A percentile compares a stretch with the other conserved stretches of the same genome.
phyloP scores from a whole-genome alignment of 1,140 invertebrate species.

The Platyura marginata region DNA sequence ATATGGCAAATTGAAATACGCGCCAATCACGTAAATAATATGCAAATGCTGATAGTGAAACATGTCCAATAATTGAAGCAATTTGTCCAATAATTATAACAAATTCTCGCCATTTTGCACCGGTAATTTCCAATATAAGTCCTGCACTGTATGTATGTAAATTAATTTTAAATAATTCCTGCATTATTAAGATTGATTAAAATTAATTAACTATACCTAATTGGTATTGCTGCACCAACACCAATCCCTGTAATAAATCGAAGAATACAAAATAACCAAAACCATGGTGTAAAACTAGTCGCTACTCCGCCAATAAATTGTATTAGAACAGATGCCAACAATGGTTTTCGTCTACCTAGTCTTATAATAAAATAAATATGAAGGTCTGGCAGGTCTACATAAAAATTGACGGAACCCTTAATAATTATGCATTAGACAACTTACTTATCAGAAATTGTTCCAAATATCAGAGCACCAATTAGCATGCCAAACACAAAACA shows the following conservation, averaged over 20 bases:
- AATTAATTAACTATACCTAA: conserved; percentile 16
- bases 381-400: too few species aligned
- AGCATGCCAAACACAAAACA: conserved; percentile 57
- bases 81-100: conserved; percentile 52
- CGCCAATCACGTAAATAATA: conserved; percentile 51
- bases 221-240: conserved; percentile 35
- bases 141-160: conserved; percentile 36
- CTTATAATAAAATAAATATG: conserved; percentile 26
- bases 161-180: not conserved
- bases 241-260: conserved; percentile 34
- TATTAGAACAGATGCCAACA: conserved; percentile 30
- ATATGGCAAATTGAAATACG: conserved; percentile 52
- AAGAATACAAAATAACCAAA: conserved; percentile 31
- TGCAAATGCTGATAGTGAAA: conserved; percentile 35
- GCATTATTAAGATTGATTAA: not conserved
- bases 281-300: conserved; percentile 33
- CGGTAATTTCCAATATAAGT: conserved; percentile 55
- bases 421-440: conserved; percentile 13
- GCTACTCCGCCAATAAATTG: conserved; percentile 29
- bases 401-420: too few species aligned
- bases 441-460: conserved; percentile 53
- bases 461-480: conserved; percentile 34
- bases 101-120: conserved; percentile 43
- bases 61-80: conserved; percentile 48
- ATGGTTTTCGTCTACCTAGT: conserved; percentile 32